Conservation (phyloP, 2,797 vertebrate genomes). For the Sparus aurata region DNA sequence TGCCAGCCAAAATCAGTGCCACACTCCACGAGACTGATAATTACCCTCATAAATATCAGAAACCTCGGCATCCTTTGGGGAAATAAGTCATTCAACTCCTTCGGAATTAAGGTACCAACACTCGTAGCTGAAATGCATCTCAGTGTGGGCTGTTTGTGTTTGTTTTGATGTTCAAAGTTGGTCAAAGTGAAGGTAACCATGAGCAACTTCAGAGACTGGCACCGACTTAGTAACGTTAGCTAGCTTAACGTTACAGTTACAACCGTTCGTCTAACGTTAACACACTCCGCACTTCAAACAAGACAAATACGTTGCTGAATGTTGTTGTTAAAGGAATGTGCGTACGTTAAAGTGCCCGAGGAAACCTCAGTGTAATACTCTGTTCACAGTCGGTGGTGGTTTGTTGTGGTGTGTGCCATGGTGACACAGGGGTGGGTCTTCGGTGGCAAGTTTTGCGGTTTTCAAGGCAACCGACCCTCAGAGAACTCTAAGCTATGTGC, state of each 20-base stretch:
- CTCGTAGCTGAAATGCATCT: not conserved
- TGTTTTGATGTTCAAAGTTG: not conserved
- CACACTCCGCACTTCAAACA: not conserved
- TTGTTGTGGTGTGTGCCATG: conserved; percentile 70
- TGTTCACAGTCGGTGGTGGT: conserved; percentile 5
- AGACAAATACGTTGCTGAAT: rapidly evolving
- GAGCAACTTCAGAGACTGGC: conserved; percentile 41
- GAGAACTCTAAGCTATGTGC: not conserved
- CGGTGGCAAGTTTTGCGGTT: conserved; percentile 68
- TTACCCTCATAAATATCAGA: conserved; percentile 35
- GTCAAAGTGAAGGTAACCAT: not conserved
- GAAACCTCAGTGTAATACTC: not conserved
- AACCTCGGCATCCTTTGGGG: not conserved
- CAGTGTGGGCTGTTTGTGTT: not conserved
- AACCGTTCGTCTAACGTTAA: not conserved
- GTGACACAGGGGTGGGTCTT: conserved; percentile 70
- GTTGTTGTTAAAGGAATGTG: rapidly evolving
- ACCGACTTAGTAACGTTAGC: conserved; percentile 1
- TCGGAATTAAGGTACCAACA: not conserved
- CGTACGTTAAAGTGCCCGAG: not conserved
- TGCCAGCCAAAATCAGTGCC: conserved; percentile 60
- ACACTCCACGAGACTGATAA: conserved; percentile 29
- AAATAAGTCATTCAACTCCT: not conserved
- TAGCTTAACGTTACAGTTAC: conserved; percentile 13
- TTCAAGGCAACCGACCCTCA: conserved; percentile 75